Evolutionary conservation across 2,888 invertebrate species (phyloP).

Genomic region (Gymnocheta viridis): DNA sequence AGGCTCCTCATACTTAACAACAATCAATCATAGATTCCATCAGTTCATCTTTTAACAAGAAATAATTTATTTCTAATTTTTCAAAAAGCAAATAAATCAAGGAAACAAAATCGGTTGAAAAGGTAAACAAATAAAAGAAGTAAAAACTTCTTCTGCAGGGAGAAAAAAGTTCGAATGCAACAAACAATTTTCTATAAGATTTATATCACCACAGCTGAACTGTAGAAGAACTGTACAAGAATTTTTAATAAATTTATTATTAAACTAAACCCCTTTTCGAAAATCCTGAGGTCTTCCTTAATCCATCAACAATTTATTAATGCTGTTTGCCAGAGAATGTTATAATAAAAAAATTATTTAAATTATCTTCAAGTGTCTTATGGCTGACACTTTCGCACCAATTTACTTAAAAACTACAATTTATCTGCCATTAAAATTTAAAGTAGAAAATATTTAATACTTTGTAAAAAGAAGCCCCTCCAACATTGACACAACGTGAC

Average conservation of each 20-base stretch:
- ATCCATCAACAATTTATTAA: constrained; percentile 17
- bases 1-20: too few species aligned
- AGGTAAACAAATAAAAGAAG: too few species aligned
- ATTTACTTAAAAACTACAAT: constrained; percentile 15
- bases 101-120: too few species aligned
- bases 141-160: too few species aligned
- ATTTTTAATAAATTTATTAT: neutral
- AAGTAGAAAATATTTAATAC: constrained; percentile 10
- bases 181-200: neutral
- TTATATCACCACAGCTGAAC: neutral
- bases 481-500: constrained; percentile 65
- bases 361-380: constrained; percentile 44
- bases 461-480: constrained; percentile 13
- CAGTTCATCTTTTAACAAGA: too few species aligned
- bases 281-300: constrained; percentile 1
- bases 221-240: neutral
- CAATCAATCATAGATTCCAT: too few species aligned
- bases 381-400: constrained; percentile 43
- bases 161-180: too few species aligned
- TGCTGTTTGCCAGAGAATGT: neutral
- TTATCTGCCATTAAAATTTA: constrained; percentile 8
- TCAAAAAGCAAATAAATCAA: too few species aligned
- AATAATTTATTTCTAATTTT: too few species aligned
- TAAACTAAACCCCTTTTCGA: neutral
- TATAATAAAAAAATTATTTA: neutral